Evolutionary conservation across 2,888 invertebrate species (phyloP).

Genomic region (Caenorhabditis sp.): DNA sequence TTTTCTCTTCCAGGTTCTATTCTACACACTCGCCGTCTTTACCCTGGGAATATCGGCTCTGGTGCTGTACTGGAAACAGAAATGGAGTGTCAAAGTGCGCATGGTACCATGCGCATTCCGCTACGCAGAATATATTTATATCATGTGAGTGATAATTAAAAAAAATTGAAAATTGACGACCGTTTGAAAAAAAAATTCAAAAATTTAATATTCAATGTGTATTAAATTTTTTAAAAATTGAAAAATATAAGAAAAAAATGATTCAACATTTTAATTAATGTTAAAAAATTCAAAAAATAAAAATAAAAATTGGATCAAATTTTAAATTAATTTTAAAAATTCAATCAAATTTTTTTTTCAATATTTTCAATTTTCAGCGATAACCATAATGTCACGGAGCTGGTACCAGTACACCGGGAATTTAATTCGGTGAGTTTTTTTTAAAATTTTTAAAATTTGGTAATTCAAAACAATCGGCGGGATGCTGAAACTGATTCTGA

Average conservation of each 20-base stretch:
- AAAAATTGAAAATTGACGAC: slow-evolving; percentile 3
- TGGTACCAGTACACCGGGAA: slow-evolving; percentile 47
- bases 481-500: too few species aligned
- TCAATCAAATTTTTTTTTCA: too few species aligned
- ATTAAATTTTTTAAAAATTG: slow-evolving; percentile 6
- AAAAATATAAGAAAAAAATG: slow-evolving; percentile 1
- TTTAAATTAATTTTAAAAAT: too few species aligned
- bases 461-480: too few species aligned
- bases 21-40: slow-evolving; percentile 66
- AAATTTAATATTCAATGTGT: too few species aligned
- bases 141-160: slow-evolving; percentile 69
- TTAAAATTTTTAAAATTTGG: too few species aligned
- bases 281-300: too few species aligned
- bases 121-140: slow-evolving; percentile 76
- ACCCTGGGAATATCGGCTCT: slow-evolving; percentile 79
- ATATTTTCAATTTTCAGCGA: slow-evolving; percentile 64
- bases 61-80: slow-evolving; percentile 79
- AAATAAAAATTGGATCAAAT: too few species aligned
- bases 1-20: slow-evolving; percentile 60
- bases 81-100: slow-evolving; percentile 70
- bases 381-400: slow-evolving; percentile 64
- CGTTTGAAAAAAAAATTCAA: neutral
- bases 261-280: too few species aligned
- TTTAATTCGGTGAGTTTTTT: slow-evolving; percentile 20
- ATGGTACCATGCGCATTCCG: slow-evolving; percentile 70